These are phyloP conservation scores for Steatocranus sp. DNA, from an alignment of 2,797 vertebrate species.

Conservation along the genomic window DNA sequence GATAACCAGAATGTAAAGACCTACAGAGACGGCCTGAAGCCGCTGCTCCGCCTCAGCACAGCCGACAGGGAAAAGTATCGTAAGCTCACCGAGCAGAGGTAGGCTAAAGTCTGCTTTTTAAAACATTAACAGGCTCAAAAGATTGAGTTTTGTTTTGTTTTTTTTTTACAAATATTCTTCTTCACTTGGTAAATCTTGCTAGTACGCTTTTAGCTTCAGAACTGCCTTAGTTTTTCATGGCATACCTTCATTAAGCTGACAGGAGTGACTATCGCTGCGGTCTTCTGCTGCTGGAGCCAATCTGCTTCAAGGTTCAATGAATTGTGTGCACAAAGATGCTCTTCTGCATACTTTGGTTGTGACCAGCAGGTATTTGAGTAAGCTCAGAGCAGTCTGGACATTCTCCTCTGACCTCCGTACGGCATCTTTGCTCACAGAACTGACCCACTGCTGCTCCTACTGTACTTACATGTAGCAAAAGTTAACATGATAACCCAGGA, in stretches of 20 bases:
- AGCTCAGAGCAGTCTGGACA: background rate
- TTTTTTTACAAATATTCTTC: background rate
- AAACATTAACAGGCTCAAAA: background rate
- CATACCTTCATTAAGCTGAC: background rate
- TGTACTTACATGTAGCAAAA: background rate
- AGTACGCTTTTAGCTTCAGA: background rate
- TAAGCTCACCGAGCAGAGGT: slow-evolving; percentile 93
- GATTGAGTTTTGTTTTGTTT: background rate
- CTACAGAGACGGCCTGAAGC: slow-evolving; percentile 84
- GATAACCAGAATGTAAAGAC: slow-evolving; percentile 96
- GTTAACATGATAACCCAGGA: background rate
- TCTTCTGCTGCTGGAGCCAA: background rate
- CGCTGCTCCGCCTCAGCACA: slow-evolving; percentile 85
- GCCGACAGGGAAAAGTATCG: slow-evolving; percentile 91
- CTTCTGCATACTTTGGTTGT: background rate
- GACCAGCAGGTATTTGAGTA: background rate
- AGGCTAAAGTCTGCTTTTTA: background rate
- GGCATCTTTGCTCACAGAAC: accelerated
- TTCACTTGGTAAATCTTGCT: background rate
- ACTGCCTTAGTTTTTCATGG: background rate
- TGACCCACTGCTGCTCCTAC: background rate
- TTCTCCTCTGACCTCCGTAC: background rate
- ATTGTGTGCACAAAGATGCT: background rate
- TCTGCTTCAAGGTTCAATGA: background rate
- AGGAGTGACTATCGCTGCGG: background rate